Percentiles rank a stretch among this genome's conserved stretches.
Conservation (phyloP, 2,113 vertebrate species). For the Serinus canaria region DNA sequence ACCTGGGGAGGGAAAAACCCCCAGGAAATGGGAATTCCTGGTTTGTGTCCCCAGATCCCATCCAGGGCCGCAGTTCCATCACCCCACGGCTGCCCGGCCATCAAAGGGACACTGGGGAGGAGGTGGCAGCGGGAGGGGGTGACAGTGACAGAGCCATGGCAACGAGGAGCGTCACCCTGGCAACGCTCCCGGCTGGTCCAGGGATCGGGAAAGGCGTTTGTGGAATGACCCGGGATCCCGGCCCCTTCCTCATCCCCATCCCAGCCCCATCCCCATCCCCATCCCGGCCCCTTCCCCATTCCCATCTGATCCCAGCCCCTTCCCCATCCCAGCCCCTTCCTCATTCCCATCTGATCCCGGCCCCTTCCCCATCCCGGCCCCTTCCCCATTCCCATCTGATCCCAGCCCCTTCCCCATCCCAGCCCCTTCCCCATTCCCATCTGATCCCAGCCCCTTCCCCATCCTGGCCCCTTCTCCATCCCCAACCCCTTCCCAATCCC, state of each 20-base stretch:
- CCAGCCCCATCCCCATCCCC: accelerated
- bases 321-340: no score
- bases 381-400: neutral
- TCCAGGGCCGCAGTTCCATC: neutral
- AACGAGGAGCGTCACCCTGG: neutral
- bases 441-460: no score
- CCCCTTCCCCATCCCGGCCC: neutral
- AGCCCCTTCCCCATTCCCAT: accelerated
- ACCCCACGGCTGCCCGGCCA: accelerated
- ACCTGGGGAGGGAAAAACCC: neutral
- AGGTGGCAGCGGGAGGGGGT: neutral
- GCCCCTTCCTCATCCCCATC: neutral
- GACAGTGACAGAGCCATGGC: neutral
- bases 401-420: neutral
- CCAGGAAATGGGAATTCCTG: neutral
- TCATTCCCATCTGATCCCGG: no score
- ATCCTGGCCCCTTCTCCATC: no score
- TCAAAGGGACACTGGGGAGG: neutral
- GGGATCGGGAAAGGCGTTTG: accelerated
- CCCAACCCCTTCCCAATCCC: neutral
- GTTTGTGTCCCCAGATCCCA: neutral
- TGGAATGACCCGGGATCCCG: accelerated
- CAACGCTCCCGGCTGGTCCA: neutral
- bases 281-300: accelerated
- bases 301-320: no score